A percentile compares a stretch with the other conserved stretches of the same genome.
Conservation (phyloP, 1,140 invertebrate genomes). For the Chelonus insularis region DNA sequence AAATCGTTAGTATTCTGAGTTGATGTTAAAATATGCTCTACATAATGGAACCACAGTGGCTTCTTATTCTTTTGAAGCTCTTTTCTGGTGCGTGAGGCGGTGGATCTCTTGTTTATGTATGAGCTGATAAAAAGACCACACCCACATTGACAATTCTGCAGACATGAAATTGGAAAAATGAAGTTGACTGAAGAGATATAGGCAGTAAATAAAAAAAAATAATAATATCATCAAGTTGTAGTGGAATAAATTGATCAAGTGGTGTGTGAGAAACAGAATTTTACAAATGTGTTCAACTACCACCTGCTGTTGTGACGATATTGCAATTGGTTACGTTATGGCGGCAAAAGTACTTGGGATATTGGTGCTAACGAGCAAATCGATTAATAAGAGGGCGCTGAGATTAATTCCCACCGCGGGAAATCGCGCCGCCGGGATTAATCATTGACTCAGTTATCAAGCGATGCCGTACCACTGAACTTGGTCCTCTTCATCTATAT, state of each 20-base stretch:
- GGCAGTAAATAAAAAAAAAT: background rate
- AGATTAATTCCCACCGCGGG: conserved; percentile 34
- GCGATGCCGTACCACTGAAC: background rate
- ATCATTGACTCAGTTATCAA: conserved; percentile 24
- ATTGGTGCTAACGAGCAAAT: conserved; percentile 31
- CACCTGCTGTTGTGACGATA: background rate
- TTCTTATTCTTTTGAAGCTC: conserved; percentile 56
- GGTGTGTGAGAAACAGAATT: too few species aligned
- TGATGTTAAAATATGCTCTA: conserved; percentile 57
- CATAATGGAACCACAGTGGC: conserved; percentile 57
- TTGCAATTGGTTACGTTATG: background rate
- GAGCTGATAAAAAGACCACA: conserved; percentile 48
- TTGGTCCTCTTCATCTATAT: conserved; percentile 6
- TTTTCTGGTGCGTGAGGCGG: conserved; percentile 43
- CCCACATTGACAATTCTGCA: conserved; percentile 33
- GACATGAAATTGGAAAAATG: background rate
- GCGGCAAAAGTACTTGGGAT: background rate
- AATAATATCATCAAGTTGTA: too few species aligned
- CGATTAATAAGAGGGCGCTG: conserved; percentile 30
- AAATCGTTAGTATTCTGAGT: conserved; percentile 59
- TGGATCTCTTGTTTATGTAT: conserved; percentile 61
- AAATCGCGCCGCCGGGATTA: conserved; percentile 28
- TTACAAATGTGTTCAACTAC: too few species aligned
- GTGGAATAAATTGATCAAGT: too few species aligned
- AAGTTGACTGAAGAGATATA: background rate